phyloP scores from a whole-genome alignment of 2,797 vertebrate species.

The Hipposideros larvatus region DNA sequence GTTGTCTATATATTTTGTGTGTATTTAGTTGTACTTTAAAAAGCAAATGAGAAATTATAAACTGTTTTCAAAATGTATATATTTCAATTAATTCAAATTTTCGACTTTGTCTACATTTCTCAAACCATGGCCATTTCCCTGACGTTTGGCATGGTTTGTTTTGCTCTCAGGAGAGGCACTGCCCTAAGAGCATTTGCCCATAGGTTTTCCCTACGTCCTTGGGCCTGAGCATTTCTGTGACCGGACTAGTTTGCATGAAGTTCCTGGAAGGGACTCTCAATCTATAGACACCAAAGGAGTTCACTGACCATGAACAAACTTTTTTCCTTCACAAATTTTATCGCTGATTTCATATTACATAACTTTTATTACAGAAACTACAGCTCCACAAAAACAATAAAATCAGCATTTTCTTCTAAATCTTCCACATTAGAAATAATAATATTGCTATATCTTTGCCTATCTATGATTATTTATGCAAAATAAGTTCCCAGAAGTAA shows the following conservation, averaged over 20 bases:
- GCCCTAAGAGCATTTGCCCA: no score
- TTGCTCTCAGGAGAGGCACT: neutral
- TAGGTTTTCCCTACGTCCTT: neutral
- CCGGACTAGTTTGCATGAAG: neutral
- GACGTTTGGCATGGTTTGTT: neutral
- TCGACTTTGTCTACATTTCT: neutral
- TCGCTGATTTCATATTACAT: neutral
- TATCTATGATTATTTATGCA: neutral
- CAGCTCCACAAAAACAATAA: neutral
- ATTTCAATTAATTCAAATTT: neutral
- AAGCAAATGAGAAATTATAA: neutral
- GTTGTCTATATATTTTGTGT: neutral
- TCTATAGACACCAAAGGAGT: neutral
- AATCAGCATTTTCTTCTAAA: neutral
- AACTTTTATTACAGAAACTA: constrained; percentile 9
- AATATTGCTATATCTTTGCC: neutral
- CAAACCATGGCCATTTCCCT: neutral
- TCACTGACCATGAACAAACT: neutral
- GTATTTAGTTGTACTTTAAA: neutral
- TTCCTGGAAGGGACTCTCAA: neutral
- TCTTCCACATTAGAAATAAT: constrained; percentile 5
- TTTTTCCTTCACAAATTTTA: neutral
- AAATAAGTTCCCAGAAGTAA: constrained; percentile 29
- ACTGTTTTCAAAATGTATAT: neutral
- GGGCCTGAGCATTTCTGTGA: neutral